A percentile compares a stretch with the other conserved stretches of the same genome.
phyloP scores from a whole-genome alignment of 1,140 invertebrate genomes.

The Olivierus martensii region DNA sequence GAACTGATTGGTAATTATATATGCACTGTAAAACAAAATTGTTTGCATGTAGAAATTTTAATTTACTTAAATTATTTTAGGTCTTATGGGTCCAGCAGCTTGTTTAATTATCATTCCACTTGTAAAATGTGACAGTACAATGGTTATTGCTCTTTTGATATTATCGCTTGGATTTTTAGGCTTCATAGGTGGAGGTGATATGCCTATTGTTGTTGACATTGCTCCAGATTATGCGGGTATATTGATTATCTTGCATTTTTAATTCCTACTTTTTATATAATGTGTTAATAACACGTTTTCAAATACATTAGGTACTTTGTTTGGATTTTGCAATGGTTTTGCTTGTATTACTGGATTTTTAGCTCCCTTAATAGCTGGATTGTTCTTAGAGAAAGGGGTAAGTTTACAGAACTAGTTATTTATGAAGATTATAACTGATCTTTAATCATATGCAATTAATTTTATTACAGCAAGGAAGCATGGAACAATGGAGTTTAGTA shows the following conservation, averaged over 20 bases:
- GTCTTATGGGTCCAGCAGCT: constrained; percentile 14
- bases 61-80: neutral
- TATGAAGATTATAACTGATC: too few relatives aligned
- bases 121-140: constrained; percentile 11
- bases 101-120: constrained; percentile 18
- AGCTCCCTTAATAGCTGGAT: constrained; percentile 37
- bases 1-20: constrained; percentile 16
- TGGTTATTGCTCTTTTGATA: constrained; percentile 15
- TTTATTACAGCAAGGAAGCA: constrained; percentile 38
- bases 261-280: neutral
- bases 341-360: constrained; percentile 29
- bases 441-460: too few relatives aligned
- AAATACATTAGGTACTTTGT: constrained; percentile 43
- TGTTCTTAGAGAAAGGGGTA: constrained; percentile 28
- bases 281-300: too few relatives aligned
- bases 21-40: neutral
- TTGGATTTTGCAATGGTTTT: constrained; percentile 48
- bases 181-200: constrained; percentile 19
- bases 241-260: neutral
- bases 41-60: neutral
- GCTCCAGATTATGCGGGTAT: constrained; percentile 53
- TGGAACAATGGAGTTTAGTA: constrained; percentile 56
- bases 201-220: constrained; percentile 42
- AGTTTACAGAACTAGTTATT: constrained; percentile 8
- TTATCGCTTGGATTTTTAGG: constrained; percentile 17